Conservation (phyloP, 1,140 invertebrate species). For the Drosophila tropicalis region DNA sequence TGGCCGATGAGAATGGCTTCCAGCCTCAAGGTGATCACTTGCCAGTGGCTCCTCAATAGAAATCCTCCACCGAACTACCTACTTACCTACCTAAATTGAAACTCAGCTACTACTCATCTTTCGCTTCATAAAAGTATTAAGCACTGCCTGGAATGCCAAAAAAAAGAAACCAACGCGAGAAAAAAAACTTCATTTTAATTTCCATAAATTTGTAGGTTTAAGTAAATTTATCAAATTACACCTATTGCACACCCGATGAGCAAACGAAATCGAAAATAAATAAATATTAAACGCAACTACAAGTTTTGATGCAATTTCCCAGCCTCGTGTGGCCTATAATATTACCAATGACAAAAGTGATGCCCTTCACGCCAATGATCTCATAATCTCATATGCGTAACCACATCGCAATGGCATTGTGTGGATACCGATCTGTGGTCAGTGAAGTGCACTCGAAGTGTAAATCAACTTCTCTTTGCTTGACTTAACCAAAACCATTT, state of each 20-base stretch:
- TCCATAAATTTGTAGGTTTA: conserved; percentile 52
- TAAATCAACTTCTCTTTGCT: too few relatives aligned
- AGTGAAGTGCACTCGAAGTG: conserved; percentile 9
- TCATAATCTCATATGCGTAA: conserved; percentile 48
- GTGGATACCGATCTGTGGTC: conserved; percentile 47
- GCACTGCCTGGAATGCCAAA: conserved; percentile 55
- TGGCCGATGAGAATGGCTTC: conserved; percentile 90
- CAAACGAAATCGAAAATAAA: conserved; percentile 40
- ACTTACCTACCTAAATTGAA: not conserved
- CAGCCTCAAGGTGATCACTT: conserved; percentile 85
- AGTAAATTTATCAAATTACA: conserved; percentile 32
- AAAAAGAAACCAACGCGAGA: conserved; percentile 38
- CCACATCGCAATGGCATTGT: conserved; percentile 51
- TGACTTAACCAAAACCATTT: not conserved
- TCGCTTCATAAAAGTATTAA: conserved; percentile 51
- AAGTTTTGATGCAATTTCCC: conserved; percentile 41
- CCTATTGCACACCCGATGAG: conserved; percentile 14
- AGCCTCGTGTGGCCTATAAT: conserved; percentile 72
- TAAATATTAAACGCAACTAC: conserved; percentile 18
- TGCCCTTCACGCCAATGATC: conserved; percentile 67
- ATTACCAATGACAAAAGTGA: conserved; percentile 58
- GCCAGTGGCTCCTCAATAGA: conserved; percentile 85
- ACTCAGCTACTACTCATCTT: conserved; percentile 6
- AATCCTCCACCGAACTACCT: not conserved
- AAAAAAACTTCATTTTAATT: conserved; percentile 36